Evolutionary conservation across 2,797 vertebrate genomes (phyloP).

Genomic region (Rousettus madagascariensis): DNA sequence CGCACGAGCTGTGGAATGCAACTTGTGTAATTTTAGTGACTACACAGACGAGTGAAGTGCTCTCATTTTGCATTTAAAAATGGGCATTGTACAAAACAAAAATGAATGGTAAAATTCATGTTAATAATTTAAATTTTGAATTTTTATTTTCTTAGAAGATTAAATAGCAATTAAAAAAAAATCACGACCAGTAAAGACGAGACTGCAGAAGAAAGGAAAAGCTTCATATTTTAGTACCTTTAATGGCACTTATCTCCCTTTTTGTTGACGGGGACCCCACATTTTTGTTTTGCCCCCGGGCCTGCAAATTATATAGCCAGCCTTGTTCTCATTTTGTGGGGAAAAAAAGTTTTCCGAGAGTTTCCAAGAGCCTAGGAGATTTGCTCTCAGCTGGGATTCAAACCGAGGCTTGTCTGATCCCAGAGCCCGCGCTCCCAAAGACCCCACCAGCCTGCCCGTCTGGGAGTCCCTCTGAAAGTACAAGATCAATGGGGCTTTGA

Average conservation of each 20-base stretch:
- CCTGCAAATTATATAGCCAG: not conserved
- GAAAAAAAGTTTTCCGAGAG: not conserved
- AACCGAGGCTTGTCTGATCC: not conserved
- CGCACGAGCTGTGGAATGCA: accelerated
- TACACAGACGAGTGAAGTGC: not conserved
- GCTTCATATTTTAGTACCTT: not conserved
- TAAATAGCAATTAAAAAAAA: not conserved
- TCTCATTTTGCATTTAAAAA: not conserved
- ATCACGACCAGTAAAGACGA: not conserved
- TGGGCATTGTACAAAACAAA: not conserved
- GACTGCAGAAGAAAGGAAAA: not conserved
- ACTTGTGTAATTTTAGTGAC: not conserved
- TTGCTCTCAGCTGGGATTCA: not conserved
- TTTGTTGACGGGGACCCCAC: not conserved
- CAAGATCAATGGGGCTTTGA: not conserved
- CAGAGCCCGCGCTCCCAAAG: too few species aligned
- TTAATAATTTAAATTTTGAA: not conserved
- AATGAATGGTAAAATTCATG: not conserved
- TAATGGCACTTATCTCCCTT: not conserved
- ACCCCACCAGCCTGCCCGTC: not conserved
- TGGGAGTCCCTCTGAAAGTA: not conserved
- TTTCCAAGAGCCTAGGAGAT: too few species aligned
- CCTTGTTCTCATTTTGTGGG: not conserved
- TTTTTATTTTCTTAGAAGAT: not conserved
- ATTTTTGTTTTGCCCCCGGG: not conserved